Percentiles rank a stretch among this genome's conserved stretches.
Evolutionary conservation across 2,888 invertebrate species (phyloP).

Genomic region (Troides oblongomaculatus): DNA sequence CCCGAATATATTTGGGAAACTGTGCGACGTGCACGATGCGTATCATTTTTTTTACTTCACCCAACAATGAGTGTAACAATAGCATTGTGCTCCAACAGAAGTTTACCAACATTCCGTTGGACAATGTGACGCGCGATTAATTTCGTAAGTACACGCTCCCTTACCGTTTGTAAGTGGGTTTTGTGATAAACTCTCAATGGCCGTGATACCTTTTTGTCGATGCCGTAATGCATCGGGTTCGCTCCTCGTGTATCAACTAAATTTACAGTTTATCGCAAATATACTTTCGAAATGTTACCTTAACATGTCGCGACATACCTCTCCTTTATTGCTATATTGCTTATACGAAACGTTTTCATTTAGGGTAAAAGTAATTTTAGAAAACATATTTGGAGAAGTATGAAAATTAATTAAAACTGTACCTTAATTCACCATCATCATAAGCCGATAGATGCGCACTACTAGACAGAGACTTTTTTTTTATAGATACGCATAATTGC

Average conservation of each 20-base stretch:
- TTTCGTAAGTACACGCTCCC: conserved; percentile 57
- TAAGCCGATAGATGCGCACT: too few relatives aligned
- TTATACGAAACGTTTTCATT: background rate
- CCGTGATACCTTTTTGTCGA: conserved; percentile 24
- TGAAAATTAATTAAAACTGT: too few relatives aligned
- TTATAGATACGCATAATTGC: too few relatives aligned
- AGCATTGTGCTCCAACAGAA: conserved; percentile 54
- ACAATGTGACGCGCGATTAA: conserved; percentile 70
- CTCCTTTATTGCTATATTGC: background rate
- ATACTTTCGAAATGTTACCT: conserved; percentile 16
- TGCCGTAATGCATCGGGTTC: background rate
- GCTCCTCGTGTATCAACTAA: conserved; percentile 7
- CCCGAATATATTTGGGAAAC: conserved; percentile 59
- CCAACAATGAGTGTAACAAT: conserved; percentile 51
- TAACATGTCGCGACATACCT: conserved; percentile 15
- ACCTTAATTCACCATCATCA: too few relatives aligned
- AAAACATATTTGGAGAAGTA: too few relatives aligned
- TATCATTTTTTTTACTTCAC: conserved; percentile 37
- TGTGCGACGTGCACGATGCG: conserved; percentile 34
- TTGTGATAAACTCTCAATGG: conserved; percentile 46
- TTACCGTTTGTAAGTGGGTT: conserved; percentile 47
- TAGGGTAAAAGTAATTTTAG: too few relatives aligned
- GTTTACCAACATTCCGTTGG: conserved; percentile 72
- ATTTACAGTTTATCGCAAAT: conserved; percentile 23
- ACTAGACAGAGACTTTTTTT: background rate